Evolutionary conservation across 2,888 invertebrate species (phyloP).

Genomic region (Drosophila macrospina): DNA sequence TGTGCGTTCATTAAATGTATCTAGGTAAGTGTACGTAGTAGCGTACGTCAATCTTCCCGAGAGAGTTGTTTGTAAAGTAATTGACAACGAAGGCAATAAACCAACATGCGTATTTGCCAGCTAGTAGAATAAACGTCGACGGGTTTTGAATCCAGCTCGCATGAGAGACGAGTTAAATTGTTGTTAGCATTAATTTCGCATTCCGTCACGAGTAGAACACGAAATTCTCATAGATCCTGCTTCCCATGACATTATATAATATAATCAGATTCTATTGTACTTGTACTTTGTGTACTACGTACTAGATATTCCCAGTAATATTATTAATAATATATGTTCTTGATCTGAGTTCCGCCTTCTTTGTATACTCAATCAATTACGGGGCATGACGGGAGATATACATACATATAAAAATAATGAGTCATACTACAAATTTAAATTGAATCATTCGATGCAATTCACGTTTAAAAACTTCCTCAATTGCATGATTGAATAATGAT

Average conservation of each 20-base stretch:
- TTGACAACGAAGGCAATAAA: conserved; percentile 32
- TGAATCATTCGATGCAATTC: conserved; percentile 36
- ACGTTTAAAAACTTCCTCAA: conserved; percentile 43
- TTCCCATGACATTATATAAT: conserved; percentile 35
- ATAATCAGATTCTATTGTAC: conserved; percentile 23
- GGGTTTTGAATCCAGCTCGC: conserved; percentile 14
- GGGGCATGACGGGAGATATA: conserved; percentile 3
- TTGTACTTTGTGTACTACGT: conserved; percentile 7
- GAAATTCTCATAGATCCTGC: conserved; percentile 3
- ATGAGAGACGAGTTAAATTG: neutral
- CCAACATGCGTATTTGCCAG: conserved; percentile 33
- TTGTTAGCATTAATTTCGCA: neutral
- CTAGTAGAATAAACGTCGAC: conserved; percentile 8
- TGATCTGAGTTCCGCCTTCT: conserved; percentile 62
- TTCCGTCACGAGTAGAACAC: conserved; percentile 1
- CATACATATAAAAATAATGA: conserved; percentile 40
- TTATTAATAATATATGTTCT: conserved; percentile 18
- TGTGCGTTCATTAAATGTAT: neutral
- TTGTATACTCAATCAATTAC: conserved; percentile 31
- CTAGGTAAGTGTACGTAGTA: neutral
- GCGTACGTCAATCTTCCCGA: conserved; percentile 17
- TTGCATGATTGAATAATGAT: conserved; percentile 9
- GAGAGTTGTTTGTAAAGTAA: conserved; percentile 50
- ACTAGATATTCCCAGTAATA: conserved; percentile 17
- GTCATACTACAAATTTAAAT: conserved; percentile 47